These are phyloP conservation scores for Trachops cirrhosus DNA, from an alignment of 2,797 vertebrate genomes.

Conservation along the genomic window DNA sequence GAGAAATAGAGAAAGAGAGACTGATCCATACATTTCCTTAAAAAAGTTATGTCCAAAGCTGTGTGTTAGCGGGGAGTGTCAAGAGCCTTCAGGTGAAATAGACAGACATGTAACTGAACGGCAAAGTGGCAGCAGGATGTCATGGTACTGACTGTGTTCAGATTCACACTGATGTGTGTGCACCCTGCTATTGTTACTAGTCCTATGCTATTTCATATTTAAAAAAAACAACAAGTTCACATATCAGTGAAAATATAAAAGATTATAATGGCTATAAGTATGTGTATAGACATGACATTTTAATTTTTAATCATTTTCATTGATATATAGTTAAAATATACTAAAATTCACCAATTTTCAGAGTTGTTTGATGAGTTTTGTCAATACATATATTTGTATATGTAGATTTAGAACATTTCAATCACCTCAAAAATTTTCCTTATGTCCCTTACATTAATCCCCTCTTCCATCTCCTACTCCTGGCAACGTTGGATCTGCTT, in stretches of 20 bases:
- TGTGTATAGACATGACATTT: background rate
- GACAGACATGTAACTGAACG: background rate
- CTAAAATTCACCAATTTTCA: background rate
- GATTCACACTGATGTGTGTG: background rate
- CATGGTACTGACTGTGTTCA: background rate
- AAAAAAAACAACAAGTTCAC: background rate
- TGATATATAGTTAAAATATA: background rate
- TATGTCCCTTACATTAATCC: background rate
- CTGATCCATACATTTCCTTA: too few relatives aligned
- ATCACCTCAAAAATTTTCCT: background rate
- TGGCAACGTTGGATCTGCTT: background rate
- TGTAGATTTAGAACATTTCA: background rate
- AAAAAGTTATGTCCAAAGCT: background rate
- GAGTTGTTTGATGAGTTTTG: background rate
- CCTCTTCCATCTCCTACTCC: background rate
- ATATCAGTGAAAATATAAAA: background rate
- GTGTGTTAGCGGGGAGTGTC: background rate
- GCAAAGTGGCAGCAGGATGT: background rate
- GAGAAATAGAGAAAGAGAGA: background rate
- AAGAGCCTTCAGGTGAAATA: background rate
- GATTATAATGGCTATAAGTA: background rate
- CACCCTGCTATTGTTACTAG: background rate
- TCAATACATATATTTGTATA: background rate
- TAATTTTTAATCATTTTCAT: constrained; percentile 1
- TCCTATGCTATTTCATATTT: background rate